Evolutionary conservation across 1,140 invertebrate genomes (phyloP).

Genomic region (Heliconius melpomene): DNA sequence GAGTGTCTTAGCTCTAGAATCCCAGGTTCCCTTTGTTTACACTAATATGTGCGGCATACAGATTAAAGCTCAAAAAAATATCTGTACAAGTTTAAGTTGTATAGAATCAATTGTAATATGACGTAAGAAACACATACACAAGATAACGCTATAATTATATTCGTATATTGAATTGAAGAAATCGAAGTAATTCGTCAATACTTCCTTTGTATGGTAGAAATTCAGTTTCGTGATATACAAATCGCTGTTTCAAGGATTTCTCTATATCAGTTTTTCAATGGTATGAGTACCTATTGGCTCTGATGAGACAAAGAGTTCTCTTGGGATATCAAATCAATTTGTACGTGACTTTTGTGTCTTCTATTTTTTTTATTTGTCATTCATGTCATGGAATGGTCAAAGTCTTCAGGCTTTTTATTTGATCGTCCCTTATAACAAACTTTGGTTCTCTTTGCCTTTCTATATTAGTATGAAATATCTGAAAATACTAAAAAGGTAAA

Average conservation of each 20-base stretch:
- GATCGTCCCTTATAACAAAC: constrained; percentile 1
- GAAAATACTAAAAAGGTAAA: neutral
- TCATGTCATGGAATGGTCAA: neutral
- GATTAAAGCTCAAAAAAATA: neutral
- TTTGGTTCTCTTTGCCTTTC: neutral
- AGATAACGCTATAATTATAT: neutral
- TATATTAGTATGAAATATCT: neutral
- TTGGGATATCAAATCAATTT: neutral
- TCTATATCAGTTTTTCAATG: neutral
- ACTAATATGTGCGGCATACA: neutral
- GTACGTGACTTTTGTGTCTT: neutral
- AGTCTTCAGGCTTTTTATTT: neutral
- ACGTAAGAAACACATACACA: neutral
- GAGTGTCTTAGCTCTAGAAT: neutral
- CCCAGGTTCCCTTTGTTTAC: neutral
- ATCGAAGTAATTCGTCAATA: too few relatives aligned
- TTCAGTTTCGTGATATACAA: neutral
- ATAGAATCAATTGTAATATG: too few relatives aligned
- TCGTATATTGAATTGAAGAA: neutral
- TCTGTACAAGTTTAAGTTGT: too few relatives aligned
- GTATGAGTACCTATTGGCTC: too few relatives aligned
- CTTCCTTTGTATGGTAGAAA: neutral
- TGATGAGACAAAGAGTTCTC: neutral
- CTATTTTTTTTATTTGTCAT: neutral
- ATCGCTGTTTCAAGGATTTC: neutral